Percentiles rank a stretch among this genome's conserved stretches.
These are phyloP conservation scores for Pyrgus malvae DNA, from an alignment of 2,888 invertebrate species.

Conservation along the genomic window DNA sequence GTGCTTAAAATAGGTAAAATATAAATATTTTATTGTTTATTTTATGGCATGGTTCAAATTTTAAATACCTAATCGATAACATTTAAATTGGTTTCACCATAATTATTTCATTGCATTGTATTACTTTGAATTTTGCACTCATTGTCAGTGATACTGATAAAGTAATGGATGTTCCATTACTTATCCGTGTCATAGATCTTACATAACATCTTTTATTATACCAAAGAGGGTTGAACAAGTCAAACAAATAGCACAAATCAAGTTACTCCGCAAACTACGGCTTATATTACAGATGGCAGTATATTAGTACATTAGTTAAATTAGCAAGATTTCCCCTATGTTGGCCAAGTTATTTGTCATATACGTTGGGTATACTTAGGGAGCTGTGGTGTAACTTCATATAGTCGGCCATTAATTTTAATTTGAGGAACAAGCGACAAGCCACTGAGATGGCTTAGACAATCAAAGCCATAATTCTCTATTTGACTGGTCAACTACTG, in stretches of 20 bases:
- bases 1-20: too few species aligned
- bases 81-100: too few species aligned
- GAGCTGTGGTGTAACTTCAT: conserved; percentile 76
- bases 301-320: conserved; percentile 76
- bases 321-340: conserved; percentile 74
- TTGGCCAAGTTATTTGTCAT: conserved; percentile 72
- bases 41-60: too few species aligned
- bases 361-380: conserved; percentile 60
- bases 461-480: conserved; percentile 21
- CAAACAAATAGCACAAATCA: conserved; percentile 22
- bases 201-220: conserved; percentile 12
- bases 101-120: too few species aligned
- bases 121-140: too few species aligned
- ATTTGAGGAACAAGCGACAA: conserved; percentile 58
- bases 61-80: too few species aligned
- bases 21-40: too few species aligned
- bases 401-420: conserved; percentile 62
- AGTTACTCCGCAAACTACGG: conserved; percentile 19
- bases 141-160: too few species aligned
- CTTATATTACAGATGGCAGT: conserved; percentile 23
- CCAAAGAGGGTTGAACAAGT: conserved; percentile 13
- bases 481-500: conserved; percentile 14
- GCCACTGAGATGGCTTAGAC: conserved; percentile 9
- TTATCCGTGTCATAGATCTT: too few species aligned
- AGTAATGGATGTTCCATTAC: too few species aligned